Base-by-base conservation (phyloP, 2,888 invertebrate species). In the Zootermopsis nevadensis region DNA sequence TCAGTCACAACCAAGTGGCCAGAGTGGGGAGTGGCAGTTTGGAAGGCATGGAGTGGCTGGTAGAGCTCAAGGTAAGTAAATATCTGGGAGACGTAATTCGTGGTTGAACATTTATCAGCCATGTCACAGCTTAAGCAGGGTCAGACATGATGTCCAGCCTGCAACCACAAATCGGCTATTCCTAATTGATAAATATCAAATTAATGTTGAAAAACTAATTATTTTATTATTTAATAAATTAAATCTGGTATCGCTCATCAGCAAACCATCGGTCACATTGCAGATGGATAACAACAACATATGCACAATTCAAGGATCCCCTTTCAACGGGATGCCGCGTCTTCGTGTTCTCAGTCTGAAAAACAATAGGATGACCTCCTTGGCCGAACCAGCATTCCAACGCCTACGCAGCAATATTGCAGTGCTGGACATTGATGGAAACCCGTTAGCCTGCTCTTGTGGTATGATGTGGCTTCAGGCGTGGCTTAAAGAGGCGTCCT, bases 311-410 rank as follows among this genome's bases (percentile, higher is more conserved):
- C 93, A 94, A 87, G 96, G 95, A 4, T 92, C 94, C 42, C 95
- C 96, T 1, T 97, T 97, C 88, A 94, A 95, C 88, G 93, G 93
- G 38, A 96, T 97, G 96, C 94, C 96, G 2, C 92, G 96, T 83
- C 88, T 97, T n/a, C 93, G 96, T 86, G 94, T 96, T 31, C 91
- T 97, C 33, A 95, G 95, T 53, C 88, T 97, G 87, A 91, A 93
- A 81, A 94, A 95, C 87, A 97, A 97, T 88, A 93, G 93, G 86
- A 91, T 97, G 89, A 92, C 93, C 82, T 92, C 93, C 7, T 92
- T 97, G 84, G 92, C 94, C 3, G 97, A 97, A 89, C 91, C 91
- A 35, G 93, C 94, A 0, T 95, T 97, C 87, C 92, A 94, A 84
- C 94, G 94, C 86, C 89, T 97, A 67, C 91, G 95, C 86, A 95